Base-by-base conservation (phyloP, 2,113 vertebrate genomes). In the Prochilodus magdalenae region DNA sequence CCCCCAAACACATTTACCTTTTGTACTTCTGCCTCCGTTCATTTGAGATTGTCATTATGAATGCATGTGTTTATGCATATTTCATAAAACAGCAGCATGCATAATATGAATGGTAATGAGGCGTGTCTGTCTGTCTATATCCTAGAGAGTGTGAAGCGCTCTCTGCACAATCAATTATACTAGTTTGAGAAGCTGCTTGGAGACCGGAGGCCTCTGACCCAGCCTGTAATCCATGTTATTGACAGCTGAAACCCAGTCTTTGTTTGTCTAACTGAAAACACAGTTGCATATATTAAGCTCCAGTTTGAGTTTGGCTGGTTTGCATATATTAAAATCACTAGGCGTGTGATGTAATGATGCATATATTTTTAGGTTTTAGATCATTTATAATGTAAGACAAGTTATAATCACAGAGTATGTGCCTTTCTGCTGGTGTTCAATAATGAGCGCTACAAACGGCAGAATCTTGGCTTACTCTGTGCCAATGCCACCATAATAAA, bases 161-260 rank as follows among this genome's bases (percentile, higher is more conserved):
- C 40, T 73, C 53, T 22, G 75, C 33, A 29, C 29, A 67, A 80
- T 86, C 73, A 62, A 77, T 73, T 80, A 62, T 73, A 83, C 62
- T 63, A 36, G 67, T 57, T 16, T 51, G 55, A 29, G 78, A 74
- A 26, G 72, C 27, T 78, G 79, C 44, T 75, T 74, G 33, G 57
- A 22, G 75, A 75, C 57, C 33, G 40, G 29, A 75, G 74, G 65
- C 70, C 66, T 73, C 20, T 70, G 72, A 66, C 44, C 76, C 22
- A 70, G 80, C 49, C 36, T 67, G 73, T 76, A 76, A 86, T 86
- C 77, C 55, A 44, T 44, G 80, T 76, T 78, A 80, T 73, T 67
- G 81, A 72, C 60, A 80, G 6, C 10, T 27, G 8, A 53, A 78
- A 55, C 70, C 20, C 29, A 67, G 53, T 11, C 36, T 36, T 15